Conservation (phyloP, 2,797 vertebrate genomes). For the Pseudomugil gertrudae region DNA sequence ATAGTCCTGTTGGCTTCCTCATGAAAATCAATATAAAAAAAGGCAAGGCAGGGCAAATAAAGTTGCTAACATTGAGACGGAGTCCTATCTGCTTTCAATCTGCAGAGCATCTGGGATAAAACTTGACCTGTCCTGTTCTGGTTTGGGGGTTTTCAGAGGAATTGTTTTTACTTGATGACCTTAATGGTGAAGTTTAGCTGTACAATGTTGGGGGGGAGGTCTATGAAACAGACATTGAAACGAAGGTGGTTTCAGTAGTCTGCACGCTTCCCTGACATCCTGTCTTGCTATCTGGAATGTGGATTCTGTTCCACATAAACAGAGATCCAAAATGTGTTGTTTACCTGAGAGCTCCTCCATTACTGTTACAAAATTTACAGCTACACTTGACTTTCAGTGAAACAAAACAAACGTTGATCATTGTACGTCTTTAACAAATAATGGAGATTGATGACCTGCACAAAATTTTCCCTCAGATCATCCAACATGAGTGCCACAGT, state of each 20-base stretch:
- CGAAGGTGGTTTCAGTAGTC: neutral
- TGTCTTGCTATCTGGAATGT: neutral
- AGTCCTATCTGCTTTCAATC: too few relatives aligned
- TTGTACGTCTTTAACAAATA: slow-evolving; percentile 54
- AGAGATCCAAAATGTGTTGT: slow-evolving; percentile 10
- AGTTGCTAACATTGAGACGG: too few relatives aligned
- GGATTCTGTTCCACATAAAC: neutral
- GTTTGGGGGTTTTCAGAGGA: neutral
- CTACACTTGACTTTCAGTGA: slow-evolving; percentile 6
- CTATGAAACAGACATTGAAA: neutral
- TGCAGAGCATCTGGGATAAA: neutral
- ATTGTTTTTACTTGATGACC: neutral
- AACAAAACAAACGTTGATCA: slow-evolving; percentile 47
- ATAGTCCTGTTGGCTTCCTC: too few relatives aligned
- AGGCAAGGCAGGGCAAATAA: too few relatives aligned
- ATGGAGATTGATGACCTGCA: slow-evolving; percentile 56
- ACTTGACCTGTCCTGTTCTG: neutral
- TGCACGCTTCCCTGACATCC: neutral
- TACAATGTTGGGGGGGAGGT: neutral
- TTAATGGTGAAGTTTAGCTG: neutral
- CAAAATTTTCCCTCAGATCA: slow-evolving; percentile 56
- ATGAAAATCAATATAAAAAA: too few relatives aligned
- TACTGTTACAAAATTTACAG: neutral
- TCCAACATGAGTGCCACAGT: slow-evolving; percentile 52
- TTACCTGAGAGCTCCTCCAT: too few relatives aligned